Percentiles rank a stretch among this genome's conserved stretches.
Conservation (phyloP, 1,140 invertebrate species). For the Cheumatopsyche charites region DNA sequence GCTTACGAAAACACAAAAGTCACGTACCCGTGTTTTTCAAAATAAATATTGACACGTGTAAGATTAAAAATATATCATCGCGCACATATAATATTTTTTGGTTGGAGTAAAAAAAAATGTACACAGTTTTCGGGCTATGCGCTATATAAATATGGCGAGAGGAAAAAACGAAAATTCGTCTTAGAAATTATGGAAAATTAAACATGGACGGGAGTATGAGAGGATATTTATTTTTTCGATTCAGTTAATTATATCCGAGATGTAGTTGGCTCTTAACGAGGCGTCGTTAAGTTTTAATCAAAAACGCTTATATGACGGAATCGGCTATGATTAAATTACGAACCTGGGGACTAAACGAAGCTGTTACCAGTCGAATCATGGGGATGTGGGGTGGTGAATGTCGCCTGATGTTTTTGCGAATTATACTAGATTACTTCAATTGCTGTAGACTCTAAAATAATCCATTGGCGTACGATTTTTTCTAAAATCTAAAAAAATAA, state of each 20-base stretch:
- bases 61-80: slow-evolving; percentile 37
- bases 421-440: slow-evolving; percentile 42
- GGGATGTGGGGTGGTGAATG: slow-evolving; percentile 18
- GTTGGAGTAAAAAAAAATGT: background rate
- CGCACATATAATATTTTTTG: slow-evolving; percentile 5
- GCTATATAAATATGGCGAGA: background rate
- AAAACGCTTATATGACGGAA: background rate
- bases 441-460: slow-evolving; percentile 29
- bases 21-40: slow-evolving; percentile 28
- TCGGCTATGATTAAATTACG: slow-evolving; percentile 12
- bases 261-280: slow-evolving; percentile 14
- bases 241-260: background rate
- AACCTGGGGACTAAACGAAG: background rate
- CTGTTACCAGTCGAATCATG: background rate
- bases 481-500: too few relatives aligned
- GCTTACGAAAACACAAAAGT: slow-evolving; percentile 33
- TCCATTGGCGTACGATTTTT: slow-evolving; percentile 29
- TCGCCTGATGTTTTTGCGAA: slow-evolving; percentile 44
- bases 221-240: too few relatives aligned
- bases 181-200: background rate
- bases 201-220: too few relatives aligned
- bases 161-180: background rate
- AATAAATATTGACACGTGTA: slow-evolving; percentile 32
- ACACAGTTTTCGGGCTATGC: background rate
- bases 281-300: background rate